These are phyloP conservation scores for Drosophila kikkawai DNA, from an alignment of 1,140 invertebrate species.

Conservation along the genomic window DNA sequence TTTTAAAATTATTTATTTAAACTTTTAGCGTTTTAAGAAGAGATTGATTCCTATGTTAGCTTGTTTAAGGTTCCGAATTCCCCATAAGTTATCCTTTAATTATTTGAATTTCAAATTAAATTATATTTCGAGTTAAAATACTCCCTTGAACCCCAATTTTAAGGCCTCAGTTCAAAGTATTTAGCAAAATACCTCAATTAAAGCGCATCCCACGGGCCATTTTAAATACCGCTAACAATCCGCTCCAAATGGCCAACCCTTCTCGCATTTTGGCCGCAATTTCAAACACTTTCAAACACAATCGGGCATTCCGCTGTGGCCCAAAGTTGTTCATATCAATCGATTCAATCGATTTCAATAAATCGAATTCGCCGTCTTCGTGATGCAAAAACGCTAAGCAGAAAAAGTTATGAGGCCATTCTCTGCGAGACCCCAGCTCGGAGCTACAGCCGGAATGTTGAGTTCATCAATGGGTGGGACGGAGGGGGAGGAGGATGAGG, in stretches of 20 bases:
- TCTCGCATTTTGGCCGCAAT: constrained; percentile 12
- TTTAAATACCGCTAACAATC: not conserved
- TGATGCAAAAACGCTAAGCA: constrained; percentile 49
- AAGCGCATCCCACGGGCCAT: not conserved
- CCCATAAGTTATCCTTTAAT: not conserved
- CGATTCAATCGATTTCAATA: constrained; percentile 53
- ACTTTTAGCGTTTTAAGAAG: not conserved
- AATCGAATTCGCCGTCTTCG: constrained; percentile 54
- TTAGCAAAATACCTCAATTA: not conserved
- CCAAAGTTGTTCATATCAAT: constrained; percentile 30
- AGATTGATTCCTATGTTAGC: too few species aligned
- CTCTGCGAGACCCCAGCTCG: constrained; percentile 44
- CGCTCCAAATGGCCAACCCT: not conserved
- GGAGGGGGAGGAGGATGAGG: constrained; percentile 3
- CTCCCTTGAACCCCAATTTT: not conserved
- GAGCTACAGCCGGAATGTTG: constrained; percentile 62
- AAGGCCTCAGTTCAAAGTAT: not conserved
- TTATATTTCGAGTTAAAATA: not conserved
- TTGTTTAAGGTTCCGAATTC: not conserved
- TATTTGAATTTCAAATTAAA: not conserved
- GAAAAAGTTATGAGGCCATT: constrained; percentile 60
- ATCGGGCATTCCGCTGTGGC: constrained; percentile 16
- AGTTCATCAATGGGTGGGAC: constrained; percentile 55
- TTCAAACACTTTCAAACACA: constrained; percentile 14
- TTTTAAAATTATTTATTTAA: not conserved